Percentiles rank a stretch among this genome's conserved stretches.
Evolutionary conservation across 2,113 vertebrate species (phyloP).

Genomic region (Pao palembangensis): DNA sequence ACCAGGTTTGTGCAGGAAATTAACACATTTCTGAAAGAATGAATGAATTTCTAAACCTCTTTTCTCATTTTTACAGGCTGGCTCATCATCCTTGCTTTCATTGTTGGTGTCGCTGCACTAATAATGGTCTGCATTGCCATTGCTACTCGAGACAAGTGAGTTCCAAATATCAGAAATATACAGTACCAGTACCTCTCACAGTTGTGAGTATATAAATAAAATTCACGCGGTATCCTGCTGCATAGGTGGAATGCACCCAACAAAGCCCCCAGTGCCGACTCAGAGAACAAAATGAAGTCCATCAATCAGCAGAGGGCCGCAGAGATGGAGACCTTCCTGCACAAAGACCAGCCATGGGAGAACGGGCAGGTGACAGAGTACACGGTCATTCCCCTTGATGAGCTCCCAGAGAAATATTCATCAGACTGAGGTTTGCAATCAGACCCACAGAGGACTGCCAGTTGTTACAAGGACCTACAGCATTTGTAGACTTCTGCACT

Average conservation of each 20-base stretch:
- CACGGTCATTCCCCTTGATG: constrained; percentile 57
- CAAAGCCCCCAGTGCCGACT: not conserved
- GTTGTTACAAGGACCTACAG: not conserved
- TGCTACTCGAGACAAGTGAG: constrained; percentile 68
- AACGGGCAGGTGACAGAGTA: constrained; percentile 48
- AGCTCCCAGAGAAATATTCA: constrained; percentile 31
- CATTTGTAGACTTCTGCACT: not conserved
- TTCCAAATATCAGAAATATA: not conserved
- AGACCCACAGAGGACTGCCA: not conserved
- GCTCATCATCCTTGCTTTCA: constrained; percentile 61
- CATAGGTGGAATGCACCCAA: constrained; percentile 53
- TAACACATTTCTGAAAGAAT: not conserved
- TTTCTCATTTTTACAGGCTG: constrained; percentile 49
- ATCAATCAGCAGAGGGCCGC: constrained; percentile 44
- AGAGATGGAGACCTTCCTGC: constrained; percentile 58
- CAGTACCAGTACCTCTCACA: not conserved
- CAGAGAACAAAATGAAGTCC: not conserved
- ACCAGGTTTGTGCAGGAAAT: constrained; percentile 35
- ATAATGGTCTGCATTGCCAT: constrained; percentile 50
- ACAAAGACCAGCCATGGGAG: constrained; percentile 37
- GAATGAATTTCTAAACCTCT: not conserved
- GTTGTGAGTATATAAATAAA: not conserved
- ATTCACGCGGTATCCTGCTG: not conserved
- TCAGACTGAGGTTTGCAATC: constrained; percentile 30
- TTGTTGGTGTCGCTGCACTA: constrained; percentile 50